These are phyloP conservation scores for Agapornis canus DNA, from an alignment of 2,797 vertebrate genomes.

Conservation along the genomic window DNA sequence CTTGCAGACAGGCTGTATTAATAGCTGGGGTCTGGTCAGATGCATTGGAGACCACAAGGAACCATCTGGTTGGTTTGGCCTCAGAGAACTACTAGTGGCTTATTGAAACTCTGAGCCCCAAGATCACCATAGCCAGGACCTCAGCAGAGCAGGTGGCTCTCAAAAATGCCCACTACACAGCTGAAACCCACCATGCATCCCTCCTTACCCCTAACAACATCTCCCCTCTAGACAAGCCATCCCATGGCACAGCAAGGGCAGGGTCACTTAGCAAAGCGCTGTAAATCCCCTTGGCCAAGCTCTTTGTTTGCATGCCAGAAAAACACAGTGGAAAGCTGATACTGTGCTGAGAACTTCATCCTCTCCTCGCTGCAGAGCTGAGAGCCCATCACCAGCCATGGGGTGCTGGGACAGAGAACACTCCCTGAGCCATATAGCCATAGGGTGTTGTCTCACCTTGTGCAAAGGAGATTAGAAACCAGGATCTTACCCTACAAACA, in stretches of 20 bases:
- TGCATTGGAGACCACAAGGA: neutral
- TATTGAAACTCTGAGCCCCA: neutral
- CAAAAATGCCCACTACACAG: neutral
- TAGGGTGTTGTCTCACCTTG: constrained; percentile 48
- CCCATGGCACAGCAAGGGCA: neutral
- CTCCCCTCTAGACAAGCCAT: neutral
- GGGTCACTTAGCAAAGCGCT: neutral
- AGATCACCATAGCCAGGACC: neutral
- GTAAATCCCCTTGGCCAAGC: neutral
- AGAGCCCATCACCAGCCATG: constrained; percentile 61
- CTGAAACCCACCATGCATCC: neutral
- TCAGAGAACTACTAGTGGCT: neutral
- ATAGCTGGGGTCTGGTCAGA: neutral
- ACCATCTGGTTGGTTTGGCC: neutral
- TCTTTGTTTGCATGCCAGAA: neutral
- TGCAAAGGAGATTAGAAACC: constrained; percentile 62
- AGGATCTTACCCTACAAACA: constrained; percentile 60
- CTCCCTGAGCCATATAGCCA: constrained; percentile 30
- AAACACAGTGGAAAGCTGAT: neutral
- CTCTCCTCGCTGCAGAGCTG: constrained; percentile 21
- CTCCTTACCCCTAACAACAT: neutral
- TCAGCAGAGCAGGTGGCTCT: neutral
- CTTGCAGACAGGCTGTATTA: neutral
- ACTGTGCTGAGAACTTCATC: constrained; percentile 3
- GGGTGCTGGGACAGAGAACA: constrained; percentile 39